Conservation (phyloP, 2,113 vertebrate species). For the Zosterops lateralis region DNA sequence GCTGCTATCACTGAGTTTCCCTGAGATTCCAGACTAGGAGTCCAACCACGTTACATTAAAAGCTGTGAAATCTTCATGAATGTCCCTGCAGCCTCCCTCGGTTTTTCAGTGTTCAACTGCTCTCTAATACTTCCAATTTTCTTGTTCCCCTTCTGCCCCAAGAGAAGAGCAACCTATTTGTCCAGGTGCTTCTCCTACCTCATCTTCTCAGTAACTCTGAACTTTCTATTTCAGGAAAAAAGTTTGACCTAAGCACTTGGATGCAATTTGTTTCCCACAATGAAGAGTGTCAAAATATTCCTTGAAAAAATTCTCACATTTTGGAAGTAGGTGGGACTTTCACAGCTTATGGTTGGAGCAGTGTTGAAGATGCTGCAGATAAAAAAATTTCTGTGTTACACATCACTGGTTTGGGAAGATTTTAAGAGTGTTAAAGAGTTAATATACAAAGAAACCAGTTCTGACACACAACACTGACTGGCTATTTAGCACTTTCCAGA, state of each 20-base stretch:
- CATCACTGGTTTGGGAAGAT: neutral
- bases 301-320: neutral
- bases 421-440: neutral
- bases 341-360: neutral
- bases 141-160: neutral
- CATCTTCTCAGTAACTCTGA: neutral
- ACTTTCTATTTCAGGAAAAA: neutral
- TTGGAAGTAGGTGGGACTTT: neutral
- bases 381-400: neutral
- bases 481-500: neutral
- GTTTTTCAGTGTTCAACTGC: fast-evolving
- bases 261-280: neutral
- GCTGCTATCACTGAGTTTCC: neutral
- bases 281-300: neutral
- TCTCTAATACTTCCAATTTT: neutral
- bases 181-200: neutral
- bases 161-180: neutral
- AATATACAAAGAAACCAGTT: neutral
- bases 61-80: neutral
- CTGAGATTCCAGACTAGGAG: neutral
- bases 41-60: fast-evolving
- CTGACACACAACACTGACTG: neutral
- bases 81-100: neutral
- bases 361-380: neutral
- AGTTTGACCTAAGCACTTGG: neutral